Conservation (phyloP, 64 coral and sea anemone species). For the Catalaphyllia jardinei region DNA sequence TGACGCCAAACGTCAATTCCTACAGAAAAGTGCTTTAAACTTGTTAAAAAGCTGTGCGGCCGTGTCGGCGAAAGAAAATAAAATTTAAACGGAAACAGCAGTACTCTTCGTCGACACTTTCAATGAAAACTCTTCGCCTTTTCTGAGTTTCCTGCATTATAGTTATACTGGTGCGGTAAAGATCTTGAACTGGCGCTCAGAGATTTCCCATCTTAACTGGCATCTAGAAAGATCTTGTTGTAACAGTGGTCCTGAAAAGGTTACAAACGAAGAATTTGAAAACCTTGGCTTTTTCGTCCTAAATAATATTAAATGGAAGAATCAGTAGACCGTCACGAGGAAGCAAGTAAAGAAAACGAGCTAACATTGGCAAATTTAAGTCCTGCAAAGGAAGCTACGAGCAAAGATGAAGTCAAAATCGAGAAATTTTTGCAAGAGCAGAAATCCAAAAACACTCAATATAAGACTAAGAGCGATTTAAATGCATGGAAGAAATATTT, state of each 20-base stretch:
- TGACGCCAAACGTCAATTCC: no score
- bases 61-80: no score
- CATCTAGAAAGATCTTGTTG: background rate
- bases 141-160: no score
- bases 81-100: no score
- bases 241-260: background rate
- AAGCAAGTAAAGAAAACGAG: slow-evolving; percentile 11
- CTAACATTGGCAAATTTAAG: background rate
- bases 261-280: background rate
- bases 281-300: slow-evolving; percentile 6
- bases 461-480: no score
- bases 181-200: no score
- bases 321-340: background rate
- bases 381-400: background rate
- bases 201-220: background rate
- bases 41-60: no score
- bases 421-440: background rate
- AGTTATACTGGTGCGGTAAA: no score
- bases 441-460: no score
- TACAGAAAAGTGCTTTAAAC: no score
- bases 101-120: no score
- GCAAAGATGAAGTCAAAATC: background rate
- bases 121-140: no score
- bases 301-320: slow-evolving; percentile 2
- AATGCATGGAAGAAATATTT: background rate